Percentiles rank a stretch among this genome's conserved stretches.
Evolutionary conservation across 2,113 vertebrate species (phyloP).

Genomic region (Rissa tridactyla): DNA sequence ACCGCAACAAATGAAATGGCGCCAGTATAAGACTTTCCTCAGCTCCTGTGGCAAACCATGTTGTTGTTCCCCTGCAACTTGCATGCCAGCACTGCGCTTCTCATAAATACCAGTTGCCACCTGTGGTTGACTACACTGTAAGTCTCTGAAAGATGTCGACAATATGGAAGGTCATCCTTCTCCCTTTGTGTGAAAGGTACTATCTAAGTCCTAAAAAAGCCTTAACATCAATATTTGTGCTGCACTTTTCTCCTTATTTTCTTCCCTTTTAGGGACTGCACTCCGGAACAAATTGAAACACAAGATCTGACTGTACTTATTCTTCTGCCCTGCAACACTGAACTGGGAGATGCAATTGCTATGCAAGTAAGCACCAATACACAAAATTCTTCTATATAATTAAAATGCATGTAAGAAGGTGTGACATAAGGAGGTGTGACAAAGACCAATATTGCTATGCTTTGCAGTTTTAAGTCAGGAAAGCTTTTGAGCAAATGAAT

Average conservation of each 20-base stretch:
- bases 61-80: background rate
- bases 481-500: background rate
- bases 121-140: background rate
- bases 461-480: background rate
- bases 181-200: background rate
- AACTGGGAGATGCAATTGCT: background rate
- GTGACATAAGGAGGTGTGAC: background rate
- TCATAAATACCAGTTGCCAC: background rate
- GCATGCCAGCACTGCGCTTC: background rate
- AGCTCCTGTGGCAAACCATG: background rate
- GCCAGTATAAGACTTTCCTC: background rate
- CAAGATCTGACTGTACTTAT: background rate
- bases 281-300: background rate
- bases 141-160: background rate
- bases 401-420: background rate
- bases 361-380: background rate
- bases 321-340: background rate
- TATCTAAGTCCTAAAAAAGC: background rate
- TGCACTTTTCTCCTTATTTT: background rate
- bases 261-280: background rate
- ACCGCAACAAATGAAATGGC: background rate
- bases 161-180: background rate
- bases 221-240: background rate
- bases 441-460: background rate
- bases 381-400: background rate